Evolutionary conservation across 2,113 vertebrate genomes (phyloP).

Genomic region (Bombycilla garrulus): DNA sequence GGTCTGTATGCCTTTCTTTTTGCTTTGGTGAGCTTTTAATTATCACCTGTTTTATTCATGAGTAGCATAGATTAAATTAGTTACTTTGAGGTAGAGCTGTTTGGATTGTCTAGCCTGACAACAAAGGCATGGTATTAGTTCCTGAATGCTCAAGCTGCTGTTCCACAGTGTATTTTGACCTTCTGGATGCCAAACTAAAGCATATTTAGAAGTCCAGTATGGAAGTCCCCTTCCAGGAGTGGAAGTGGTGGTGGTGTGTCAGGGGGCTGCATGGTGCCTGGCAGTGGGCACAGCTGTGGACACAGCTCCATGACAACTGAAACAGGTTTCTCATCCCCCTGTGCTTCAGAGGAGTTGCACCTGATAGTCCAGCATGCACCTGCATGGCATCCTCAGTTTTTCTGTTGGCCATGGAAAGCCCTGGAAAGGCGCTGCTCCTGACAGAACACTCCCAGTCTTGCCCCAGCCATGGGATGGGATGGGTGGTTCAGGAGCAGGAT

Average conservation of each 20-base stretch:
- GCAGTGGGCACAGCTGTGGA: too few relatives aligned
- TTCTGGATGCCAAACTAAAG: neutral
- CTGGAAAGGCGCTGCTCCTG: neutral
- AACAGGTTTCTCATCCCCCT: fast-evolving
- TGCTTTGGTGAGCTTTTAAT: neutral
- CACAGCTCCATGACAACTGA: fast-evolving
- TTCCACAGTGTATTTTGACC: neutral
- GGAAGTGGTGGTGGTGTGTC: neutral
- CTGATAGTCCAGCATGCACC: fast-evolving
- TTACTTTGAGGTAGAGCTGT: neutral
- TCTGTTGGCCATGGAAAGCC: fast-evolving
- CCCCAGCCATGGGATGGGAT: fast-evolving
- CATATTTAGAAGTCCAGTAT: neutral
- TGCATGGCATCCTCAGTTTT: neutral
- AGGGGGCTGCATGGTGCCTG: neutral
- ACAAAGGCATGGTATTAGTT: neutral
- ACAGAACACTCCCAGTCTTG: fast-evolving
- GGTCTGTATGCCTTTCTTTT: neutral
- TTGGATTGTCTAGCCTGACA: neutral
- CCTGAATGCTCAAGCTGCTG: neutral
- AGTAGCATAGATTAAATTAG: neutral
- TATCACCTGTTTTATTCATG: neutral
- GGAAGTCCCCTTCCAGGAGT: neutral
- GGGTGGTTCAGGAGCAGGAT: fast-evolving
- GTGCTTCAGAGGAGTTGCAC: neutral